Base-by-base conservation (phyloP, 2,113 vertebrate species). In the Stigmatopora argus region DNA sequence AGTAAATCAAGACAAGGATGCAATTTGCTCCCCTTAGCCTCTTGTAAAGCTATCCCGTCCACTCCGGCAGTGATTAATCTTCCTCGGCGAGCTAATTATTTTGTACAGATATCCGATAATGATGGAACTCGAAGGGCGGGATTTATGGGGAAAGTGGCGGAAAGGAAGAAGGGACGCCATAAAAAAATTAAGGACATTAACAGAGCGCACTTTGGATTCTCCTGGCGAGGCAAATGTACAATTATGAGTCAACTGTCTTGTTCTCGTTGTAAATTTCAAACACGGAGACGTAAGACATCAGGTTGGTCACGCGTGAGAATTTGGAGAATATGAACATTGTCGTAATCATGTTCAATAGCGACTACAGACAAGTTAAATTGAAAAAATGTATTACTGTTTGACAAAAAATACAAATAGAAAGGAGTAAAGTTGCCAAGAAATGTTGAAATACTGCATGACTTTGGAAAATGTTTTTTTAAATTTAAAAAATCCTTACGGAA, bases 51-150 rank as follows among this genome's bases (percentile, higher is more conserved):
- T 88, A 89, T 90, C 90, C 89, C 75, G 81, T 89, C 89, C 87
- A 86, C 89, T 90, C 79, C 77, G 70, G 79, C 81, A 71, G 79
- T 83, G 83, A 91, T 89, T 88, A 84, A 91, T 91, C 90, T 91
- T 88, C 81, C 85, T 83, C 86, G 75, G 86, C 78, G 85, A 90
- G 90, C 90, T 90, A 90, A 91, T 92, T 89, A 91, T 92, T 92
- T 90, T 87, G 86, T 89, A 91, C 90, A 91, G 91, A 91, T 91
- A 90, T 88, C 90, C 88, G 67, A 91, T 92, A 91, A 92, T 89
- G 90, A 90, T 88, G 83, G 87, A 85, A 85, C 84, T 85, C 78
- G 82, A 86, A 82, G 79, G 84, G 76, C 70, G 55, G 70, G 87
- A 91, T 90, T 91, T 90, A 92, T 86, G 84, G 80, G 87, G 86